Base-by-base conservation (phyloP, 2,113 vertebrate genomes). In the Probosciger aterrimus region DNA sequence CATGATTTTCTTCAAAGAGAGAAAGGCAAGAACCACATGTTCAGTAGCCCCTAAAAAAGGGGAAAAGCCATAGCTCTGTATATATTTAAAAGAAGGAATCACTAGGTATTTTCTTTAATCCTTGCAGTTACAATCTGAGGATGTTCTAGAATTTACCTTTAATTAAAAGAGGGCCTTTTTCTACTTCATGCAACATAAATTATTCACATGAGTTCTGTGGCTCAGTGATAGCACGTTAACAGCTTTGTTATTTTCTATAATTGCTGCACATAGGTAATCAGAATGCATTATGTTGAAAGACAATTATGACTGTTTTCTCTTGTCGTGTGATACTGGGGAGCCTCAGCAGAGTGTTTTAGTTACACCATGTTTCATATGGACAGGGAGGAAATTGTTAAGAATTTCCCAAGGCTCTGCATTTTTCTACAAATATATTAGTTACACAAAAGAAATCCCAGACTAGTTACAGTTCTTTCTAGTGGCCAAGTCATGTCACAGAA, bases 191-290 rank as follows among this genome's bases (percentile, higher is more conserved):
- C 50, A 44, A 46, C 71, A 86, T 88, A 81, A 78, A 94, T 96
- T 92, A 82, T 96, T 65, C 91, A 64, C 65, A 41, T 41, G 70
- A 94, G 86, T 74, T 94, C 90, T 82, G 60, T 90, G 63, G 94
- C 53, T 94, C 88, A 78, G 60, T 88, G 81, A 78, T 84, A 74
- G 73, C 77, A 95, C 9, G 25, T 31, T 93, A 86, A 94, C 63
- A 94, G 65, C 75, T 92, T 55, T 86, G 71, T 82, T 93, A 91
- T 97, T 96, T 93, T 96, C 92, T 90, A 76, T 95, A 95, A 95
- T 95, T 90, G 95, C 65, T 69, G 12, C 57, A 91, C 37, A 86
- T 49, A 93, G 71, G 91, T 87, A 97, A 97, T 97, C 97, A 97
- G 92, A 79, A 91, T 83, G 79, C 67, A 93, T 97, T 97, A 90